A percentile compares a stretch with the other conserved stretches of the same genome.
Evolutionary conservation across 2,888 invertebrate species (phyloP).

Genomic region (Drymonia ruficornis): DNA sequence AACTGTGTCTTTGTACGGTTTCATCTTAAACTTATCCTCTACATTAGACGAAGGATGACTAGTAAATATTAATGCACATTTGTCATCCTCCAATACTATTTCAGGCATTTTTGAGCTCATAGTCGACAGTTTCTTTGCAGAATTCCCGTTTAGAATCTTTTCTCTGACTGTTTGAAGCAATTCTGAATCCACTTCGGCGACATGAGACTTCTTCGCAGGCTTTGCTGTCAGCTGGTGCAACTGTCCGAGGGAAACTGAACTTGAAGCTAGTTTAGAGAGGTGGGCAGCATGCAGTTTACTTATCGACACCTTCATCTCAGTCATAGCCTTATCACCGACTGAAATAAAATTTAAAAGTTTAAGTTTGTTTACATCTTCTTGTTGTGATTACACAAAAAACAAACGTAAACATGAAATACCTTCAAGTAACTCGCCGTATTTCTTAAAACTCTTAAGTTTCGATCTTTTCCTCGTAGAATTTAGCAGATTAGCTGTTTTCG

Average conservation of each 20-base stretch:
- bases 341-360: conserved; percentile 36
- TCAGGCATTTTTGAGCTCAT: conserved; percentile 19
- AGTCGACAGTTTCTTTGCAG: conserved; percentile 24
- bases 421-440: conserved; percentile 88
- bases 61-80: conserved; percentile 74
- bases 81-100: conserved; percentile 67
- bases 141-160: conserved; percentile 63
- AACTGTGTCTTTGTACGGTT: conserved; percentile 66
- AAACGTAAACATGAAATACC: conserved; percentile 69
- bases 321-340: conserved; percentile 87
- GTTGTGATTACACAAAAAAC: neutral
- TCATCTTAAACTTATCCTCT: conserved; percentile 65
- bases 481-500: conserved; percentile 68
- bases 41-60: conserved; percentile 61
- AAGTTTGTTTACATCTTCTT: conserved; percentile 34
- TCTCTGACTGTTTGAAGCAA: conserved; percentile 72
- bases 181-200: conserved; percentile 71
- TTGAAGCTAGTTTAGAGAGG: conserved; percentile 86
- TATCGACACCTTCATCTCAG: conserved; percentile 87
- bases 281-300: conserved; percentile 88
- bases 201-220: conserved; percentile 45
- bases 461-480: conserved; percentile 72
- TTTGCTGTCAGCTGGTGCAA: conserved; percentile 82
- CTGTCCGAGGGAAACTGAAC: conserved; percentile 84
- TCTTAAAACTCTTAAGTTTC: conserved; percentile 76